Base-by-base conservation (phyloP, 2,888 invertebrate genomes). In the Metopia argyrocephala region DNA sequence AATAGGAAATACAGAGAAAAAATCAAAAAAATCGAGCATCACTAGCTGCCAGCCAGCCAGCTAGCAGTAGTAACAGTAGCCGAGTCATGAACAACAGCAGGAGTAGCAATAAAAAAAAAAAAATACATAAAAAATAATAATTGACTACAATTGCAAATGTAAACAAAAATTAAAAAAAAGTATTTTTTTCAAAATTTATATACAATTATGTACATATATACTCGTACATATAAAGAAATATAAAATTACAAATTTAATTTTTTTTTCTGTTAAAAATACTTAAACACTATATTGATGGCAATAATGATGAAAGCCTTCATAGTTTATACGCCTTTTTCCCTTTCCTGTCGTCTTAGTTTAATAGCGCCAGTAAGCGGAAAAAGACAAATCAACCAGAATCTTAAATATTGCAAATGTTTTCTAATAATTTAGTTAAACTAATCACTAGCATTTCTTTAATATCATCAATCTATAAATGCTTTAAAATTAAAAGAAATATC, bases 341-440 rank as follows among this genome's bases (percentile, higher is more conserved):
- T 90, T 90, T 90, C 89, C 90, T 90, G 91, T 89, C 90, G 90
- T 86, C 89, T 86, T 86, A n/a, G 82, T 87, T 84, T 86, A 66
- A 86, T 86, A 90, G 90, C 90, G 90, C 86, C 90, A 90, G 91
- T 90, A 91, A 90, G 91, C 91, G 90, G 90, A 91, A 90, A 90
- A 90, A 91, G 91, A 90, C 90, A 91, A 89, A 90, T 90, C 89
- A 87, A 90, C 90, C 86, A 87, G 89, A 90, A 89, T 85, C 76
- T 62, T 61, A 61, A 9, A 12, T 45, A 68, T 27, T 27, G 38
- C 23, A 48, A 28, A 56, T 61, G 52, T 3, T 56, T 48, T 18
- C 15, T 21, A 27, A 3, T 38, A 62, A 73, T 76, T 78, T 59
- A 78, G n/a, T n/a, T n/a, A n/a, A n/a, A n/a, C n/a, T n/a, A n/a